Evolutionary conservation across 2,888 invertebrate genomes (phyloP), one percentile per base, ranked within the genome.

Genomic region (Cantharis lateralis): DNA sequence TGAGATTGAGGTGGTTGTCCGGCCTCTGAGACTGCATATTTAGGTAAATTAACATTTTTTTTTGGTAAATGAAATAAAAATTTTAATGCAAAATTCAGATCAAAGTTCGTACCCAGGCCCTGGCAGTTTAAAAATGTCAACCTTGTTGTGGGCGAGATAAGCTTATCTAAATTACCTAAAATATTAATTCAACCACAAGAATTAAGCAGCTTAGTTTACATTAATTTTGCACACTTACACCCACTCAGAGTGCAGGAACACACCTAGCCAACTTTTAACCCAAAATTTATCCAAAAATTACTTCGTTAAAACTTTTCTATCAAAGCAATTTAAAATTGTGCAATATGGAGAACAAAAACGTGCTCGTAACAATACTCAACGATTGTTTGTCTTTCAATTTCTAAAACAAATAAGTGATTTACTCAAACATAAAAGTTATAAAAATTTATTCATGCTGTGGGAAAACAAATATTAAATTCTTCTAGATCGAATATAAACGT

Each of bases 381-480:
- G 24, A 68, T 15, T 68, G 68, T 68, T 68, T 15, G 26, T 61
- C 32, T 69, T 48, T 69, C 48, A 69, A 15, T 48, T 26, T 32
- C 69, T 16, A 73, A 73, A 68, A 73, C 69, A 73, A 73, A 68
- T 73, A 73, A 20, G 62, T 62, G 32, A 26, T 16, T 26, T 15
- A 62, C 24, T 15, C 28, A 10, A 66, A 66, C 66, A 20, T 72
- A 26, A 28, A 71, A 24, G 66, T 32, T 66, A 64, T 48, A 26
- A 73, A 73, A 66, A 11, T 73, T 73, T 32, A 62, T 48, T 48
- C 48, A 15, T 13, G 73, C 24, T 74, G 62, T 70, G 62, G 26
- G 69, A 15, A 32, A 74, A 74, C 74, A 74, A 74, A 74, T 74
- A 74, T 74, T 74, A 74, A 74, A 74, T 74, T 74, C 74, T 62